A percentile compares a stretch with the other conserved stretches of the same genome.
Evolutionary conservation across 2,113 vertebrate species (phyloP).

Genomic region (Cephalopholis sonnerati): DNA sequence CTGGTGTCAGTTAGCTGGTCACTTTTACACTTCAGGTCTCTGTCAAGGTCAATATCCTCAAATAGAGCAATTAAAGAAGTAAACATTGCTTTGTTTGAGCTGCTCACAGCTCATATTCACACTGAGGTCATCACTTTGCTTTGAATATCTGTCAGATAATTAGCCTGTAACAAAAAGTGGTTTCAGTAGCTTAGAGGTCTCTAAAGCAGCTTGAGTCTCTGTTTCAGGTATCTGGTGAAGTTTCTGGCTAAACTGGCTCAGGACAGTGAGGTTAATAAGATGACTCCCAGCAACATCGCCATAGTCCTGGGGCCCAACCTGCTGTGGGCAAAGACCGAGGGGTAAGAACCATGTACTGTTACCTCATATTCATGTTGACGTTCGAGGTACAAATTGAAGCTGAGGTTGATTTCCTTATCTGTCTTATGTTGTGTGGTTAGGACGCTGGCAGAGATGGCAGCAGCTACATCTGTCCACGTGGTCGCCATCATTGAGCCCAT

Average conservation of each 20-base stretch:
- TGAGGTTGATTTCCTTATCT: not conserved
- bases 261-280: constrained; percentile 96
- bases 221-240: constrained; percentile 95
- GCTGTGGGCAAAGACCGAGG: constrained; percentile 95
- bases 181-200: not conserved
- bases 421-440: constrained; percentile 73
- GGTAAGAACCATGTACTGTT: constrained; percentile 82
- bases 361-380: not conserved
- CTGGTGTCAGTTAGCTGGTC: too few relatives aligned
- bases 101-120: not conserved
- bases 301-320: constrained; percentile 97
- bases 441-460: constrained; percentile 95
- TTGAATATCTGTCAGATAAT: not conserved
- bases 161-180: not conserved
- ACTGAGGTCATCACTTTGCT: not conserved
- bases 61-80: too few relatives aligned
- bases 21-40: too few relatives aligned
- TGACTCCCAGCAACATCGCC: constrained; percentile 96
- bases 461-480: constrained; percentile 96
- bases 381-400: not conserved
- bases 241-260: constrained; percentile 95
- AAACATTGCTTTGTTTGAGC: not conserved
- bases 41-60: too few relatives aligned
- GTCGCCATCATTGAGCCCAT: constrained; percentile 96
- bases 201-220: not conserved